Evolutionary conservation across 1,140 invertebrate genomes (phyloP).

Genomic region (honey bee (Apis mellifera)): Amel_HAv3.1 CM009938.2:6938001-6938500

Average conservation of each 20-base stretch:
- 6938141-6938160: background rate
- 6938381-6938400: background rate
- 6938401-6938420: too few species aligned
- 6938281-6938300: background rate
- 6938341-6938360: background rate
- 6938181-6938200: too few species aligned
- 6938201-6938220: slow-evolving; percentile 16
- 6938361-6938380: background rate
- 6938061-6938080: too few species aligned
- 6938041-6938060: too few species aligned
- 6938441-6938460: background rate
- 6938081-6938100: too few species aligned
- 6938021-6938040: too few species aligned
- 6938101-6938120: background rate
- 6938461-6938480: background rate
- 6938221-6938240: background rate
- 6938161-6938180: background rate
- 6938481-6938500: too few species aligned
- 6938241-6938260: background rate
- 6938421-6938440: background rate
- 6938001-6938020: too few species aligned
- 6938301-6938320: too few species aligned
- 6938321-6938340: too few species aligned
- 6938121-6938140: background rate
- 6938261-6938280: background rate